phyloP scores from a whole-genome alignment of 2,797 vertebrate species.

The Hipposideros larvatus region DNA sequence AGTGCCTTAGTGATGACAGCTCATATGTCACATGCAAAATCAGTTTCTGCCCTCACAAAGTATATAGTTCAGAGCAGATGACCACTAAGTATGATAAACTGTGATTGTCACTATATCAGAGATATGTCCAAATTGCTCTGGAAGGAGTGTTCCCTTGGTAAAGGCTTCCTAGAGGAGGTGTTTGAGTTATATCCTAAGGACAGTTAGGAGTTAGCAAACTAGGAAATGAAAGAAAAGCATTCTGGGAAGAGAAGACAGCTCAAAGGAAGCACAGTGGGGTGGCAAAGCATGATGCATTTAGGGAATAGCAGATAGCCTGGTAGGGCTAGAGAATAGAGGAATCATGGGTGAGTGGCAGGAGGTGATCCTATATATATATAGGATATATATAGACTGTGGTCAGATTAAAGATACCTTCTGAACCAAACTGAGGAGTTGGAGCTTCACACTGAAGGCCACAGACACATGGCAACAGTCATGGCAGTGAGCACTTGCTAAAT shows the following conservation, averaged over 20 bases:
- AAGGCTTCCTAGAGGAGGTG: neutral
- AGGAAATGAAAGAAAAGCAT: neutral
- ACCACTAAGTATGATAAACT: neutral
- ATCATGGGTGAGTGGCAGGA: neutral
- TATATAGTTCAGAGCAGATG: slow-evolving; percentile 48
- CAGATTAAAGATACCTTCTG: neutral
- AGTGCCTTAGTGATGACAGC: neutral
- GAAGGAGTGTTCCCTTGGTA: neutral
- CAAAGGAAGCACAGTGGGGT: neutral
- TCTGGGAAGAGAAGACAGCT: neutral
- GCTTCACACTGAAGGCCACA: neutral
- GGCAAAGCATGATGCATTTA: neutral
- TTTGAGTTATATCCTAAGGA: slow-evolving; percentile 17
- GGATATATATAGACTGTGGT: neutral
- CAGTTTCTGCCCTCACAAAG: neutral
- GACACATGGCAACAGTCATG: neutral
- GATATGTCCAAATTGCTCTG: neutral
- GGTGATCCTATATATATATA: neutral
- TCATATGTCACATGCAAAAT: neutral
- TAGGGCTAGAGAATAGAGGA: neutral
- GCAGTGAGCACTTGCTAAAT: neutral
- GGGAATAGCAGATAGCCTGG: neutral
- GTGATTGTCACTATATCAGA: neutral
- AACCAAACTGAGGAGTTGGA: neutral
- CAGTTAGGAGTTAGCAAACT: neutral